Conservation (phyloP, 2,888 invertebrate genomes). For the Xylocampa areola region DNA sequence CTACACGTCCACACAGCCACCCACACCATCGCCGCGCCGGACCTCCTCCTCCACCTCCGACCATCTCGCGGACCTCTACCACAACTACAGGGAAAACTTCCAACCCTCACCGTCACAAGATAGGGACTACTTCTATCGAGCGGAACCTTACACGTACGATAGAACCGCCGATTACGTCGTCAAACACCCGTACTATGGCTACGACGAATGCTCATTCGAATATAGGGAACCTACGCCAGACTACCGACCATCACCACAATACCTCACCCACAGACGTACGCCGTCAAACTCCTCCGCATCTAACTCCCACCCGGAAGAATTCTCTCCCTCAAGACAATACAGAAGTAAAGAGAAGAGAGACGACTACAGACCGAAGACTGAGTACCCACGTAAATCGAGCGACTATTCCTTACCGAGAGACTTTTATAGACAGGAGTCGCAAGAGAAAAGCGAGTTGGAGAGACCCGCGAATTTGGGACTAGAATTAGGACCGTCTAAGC, state of each 20-base stretch:
- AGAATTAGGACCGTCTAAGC: constrained; percentile 91
- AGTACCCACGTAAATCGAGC: constrained; percentile 78
- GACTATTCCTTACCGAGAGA: constrained; percentile 82
- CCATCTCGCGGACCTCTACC: constrained; percentile 92
- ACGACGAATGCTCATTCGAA: constrained; percentile 82
- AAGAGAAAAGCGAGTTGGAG: constrained; percentile 78
- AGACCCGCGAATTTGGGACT: constrained; percentile 89
- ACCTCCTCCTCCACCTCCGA: constrained; percentile 90
- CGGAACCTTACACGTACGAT: constrained; percentile 79
- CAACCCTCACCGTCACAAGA: constrained; percentile 78
- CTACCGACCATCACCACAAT: constrained; percentile 75
- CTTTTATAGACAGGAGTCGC: constrained; percentile 79
- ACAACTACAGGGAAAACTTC: constrained; percentile 87
- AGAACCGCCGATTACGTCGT: constrained; percentile 84
- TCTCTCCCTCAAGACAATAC: constrained; percentile 80
- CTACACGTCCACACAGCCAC: constrained; percentile 88
- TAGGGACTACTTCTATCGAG: constrained; percentile 77
- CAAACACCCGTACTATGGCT: constrained; percentile 81
- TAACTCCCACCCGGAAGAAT: constrained; percentile 87
- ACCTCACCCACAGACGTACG: constrained; percentile 92
- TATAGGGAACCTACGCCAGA: constrained; percentile 80
- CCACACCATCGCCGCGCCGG: constrained; percentile 92
- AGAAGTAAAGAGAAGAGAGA: constrained; percentile 70
- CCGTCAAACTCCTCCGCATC: constrained; percentile 93
- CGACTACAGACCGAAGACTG: constrained; percentile 78